Conservation (phyloP, 2,888 invertebrate genomes). For the Apoda limacodes region DNA sequence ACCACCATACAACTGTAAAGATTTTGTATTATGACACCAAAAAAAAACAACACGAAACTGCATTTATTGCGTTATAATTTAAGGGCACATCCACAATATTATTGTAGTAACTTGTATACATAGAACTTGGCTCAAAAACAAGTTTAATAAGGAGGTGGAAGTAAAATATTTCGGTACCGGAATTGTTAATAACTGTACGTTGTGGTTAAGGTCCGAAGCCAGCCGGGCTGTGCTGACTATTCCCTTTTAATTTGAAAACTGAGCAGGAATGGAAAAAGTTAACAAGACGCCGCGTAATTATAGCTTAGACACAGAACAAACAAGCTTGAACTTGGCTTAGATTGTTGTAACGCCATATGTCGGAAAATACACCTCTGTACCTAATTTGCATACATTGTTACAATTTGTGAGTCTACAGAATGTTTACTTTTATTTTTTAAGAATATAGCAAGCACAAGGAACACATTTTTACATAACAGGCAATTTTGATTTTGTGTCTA, state of each 20-base stretch:
- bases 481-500: too few species aligned
- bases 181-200: slow-evolving; percentile 63
- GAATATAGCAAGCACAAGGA: too few species aligned
- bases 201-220: slow-evolving; percentile 43
- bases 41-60: too few species aligned
- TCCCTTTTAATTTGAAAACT: slow-evolving; percentile 64
- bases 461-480: too few species aligned
- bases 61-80: not conserved
- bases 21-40: too few species aligned
- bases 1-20: too few species aligned
- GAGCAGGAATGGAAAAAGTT: slow-evolving; percentile 47
- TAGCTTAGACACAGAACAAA: slow-evolving; percentile 56
- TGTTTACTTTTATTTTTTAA: too few species aligned
- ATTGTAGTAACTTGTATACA: slow-evolving; percentile 32
- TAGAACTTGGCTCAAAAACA: slow-evolving; percentile 53
- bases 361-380: too few species aligned
- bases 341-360: slow-evolving; percentile 51
- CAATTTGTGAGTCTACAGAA: too few species aligned
- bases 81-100: slow-evolving; percentile 34
- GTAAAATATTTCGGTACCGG: slow-evolving; percentile 65
- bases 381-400: too few species aligned
- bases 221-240: slow-evolving; percentile 28
- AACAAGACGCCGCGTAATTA: slow-evolving; percentile 65
- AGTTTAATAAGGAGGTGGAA: slow-evolving; percentile 67
- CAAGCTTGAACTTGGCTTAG: slow-evolving; percentile 40